These are phyloP conservation scores for Bufo bufo DNA, from an alignment of 2,113 vertebrate genomes.

Conservation along the genomic window DNA sequence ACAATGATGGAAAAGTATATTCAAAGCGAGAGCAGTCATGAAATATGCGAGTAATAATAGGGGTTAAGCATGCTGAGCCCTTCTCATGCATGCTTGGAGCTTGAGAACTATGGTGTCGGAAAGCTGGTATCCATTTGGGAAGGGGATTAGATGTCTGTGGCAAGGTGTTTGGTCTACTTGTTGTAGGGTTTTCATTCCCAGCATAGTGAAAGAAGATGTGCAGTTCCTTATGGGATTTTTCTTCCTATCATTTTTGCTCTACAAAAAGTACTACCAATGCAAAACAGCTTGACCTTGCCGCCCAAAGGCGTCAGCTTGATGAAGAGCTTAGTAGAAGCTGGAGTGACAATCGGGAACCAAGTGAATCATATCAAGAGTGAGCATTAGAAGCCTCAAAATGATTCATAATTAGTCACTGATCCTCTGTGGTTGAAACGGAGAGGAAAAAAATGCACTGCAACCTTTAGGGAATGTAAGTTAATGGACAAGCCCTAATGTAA, in stretches of 20 bases:
- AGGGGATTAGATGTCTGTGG: slow-evolving; percentile 74
- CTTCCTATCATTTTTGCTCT: slow-evolving; percentile 58
- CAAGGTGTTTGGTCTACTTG: slow-evolving; percentile 73
- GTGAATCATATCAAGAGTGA: slow-evolving; percentile 85
- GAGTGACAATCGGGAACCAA: slow-evolving; percentile 77
- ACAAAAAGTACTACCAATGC: slow-evolving; percentile 67
- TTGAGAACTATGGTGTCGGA: slow-evolving; percentile 47
- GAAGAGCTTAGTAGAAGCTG: slow-evolving; percentile 79
- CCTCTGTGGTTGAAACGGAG: slow-evolving; percentile 76
- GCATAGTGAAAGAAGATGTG: slow-evolving; percentile 64
- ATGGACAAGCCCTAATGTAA: slow-evolving; percentile 66
- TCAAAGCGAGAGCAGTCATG: background rate
- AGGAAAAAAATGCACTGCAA: slow-evolving; percentile 73
- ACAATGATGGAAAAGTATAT: background rate
- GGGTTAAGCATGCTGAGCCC: slow-evolving; percentile 1
- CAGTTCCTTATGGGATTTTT: slow-evolving; percentile 65
- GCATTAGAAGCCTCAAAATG: slow-evolving; percentile 75
- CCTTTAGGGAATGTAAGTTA: slow-evolving; percentile 69
- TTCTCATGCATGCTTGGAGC: background rate
- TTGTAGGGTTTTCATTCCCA: slow-evolving; percentile 65
- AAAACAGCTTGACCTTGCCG: slow-evolving; percentile 79
- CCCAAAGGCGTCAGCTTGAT: slow-evolving; percentile 73
- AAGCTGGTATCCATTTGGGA: slow-evolving; percentile 72
- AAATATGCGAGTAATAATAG: background rate
- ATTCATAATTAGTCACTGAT: slow-evolving; percentile 85